Conservation (phyloP, 2,113 vertebrate species). For the Illadopsis cleaveri region DNA sequence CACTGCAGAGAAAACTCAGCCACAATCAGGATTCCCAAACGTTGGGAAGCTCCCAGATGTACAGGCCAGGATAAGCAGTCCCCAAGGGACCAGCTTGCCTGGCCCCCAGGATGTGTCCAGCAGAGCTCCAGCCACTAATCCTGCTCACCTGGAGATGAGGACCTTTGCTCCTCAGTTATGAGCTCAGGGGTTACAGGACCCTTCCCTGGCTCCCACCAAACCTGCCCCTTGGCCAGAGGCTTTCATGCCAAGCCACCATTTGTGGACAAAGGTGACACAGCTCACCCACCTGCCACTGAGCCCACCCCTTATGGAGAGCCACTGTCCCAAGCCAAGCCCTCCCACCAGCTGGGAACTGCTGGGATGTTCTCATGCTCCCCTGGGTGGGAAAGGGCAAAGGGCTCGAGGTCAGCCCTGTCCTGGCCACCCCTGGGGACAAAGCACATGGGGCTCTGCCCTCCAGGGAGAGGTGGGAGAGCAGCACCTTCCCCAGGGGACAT, state of each 20-base stretch:
- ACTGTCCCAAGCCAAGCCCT: not conserved
- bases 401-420: not conserved
- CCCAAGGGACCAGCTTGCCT: rapidly evolving
- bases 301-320: rapidly evolving
- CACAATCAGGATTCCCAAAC: not conserved
- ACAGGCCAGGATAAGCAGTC: not conserved
- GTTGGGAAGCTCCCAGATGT: not conserved
- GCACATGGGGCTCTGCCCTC: not conserved
- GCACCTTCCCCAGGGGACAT: not conserved
- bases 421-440: not conserved
- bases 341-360: rapidly evolving
- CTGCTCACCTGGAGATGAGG: rapidly evolving
- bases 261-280: not conserved
- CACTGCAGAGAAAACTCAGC: not conserved
- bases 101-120: not conserved
- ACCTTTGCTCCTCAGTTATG: not conserved
- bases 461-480: not conserved
- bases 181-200: rapidly evolving
- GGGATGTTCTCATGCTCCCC: not conserved
- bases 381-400: not conserved
- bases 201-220: not conserved
- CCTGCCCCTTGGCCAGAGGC: not conserved
- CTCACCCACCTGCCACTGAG: not conserved
- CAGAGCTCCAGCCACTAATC: not conserved
- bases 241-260: not conserved